Evolutionary conservation across 2,113 vertebrate genomes (phyloP).

Genomic region (Centrocercus urophasianus): DNA sequence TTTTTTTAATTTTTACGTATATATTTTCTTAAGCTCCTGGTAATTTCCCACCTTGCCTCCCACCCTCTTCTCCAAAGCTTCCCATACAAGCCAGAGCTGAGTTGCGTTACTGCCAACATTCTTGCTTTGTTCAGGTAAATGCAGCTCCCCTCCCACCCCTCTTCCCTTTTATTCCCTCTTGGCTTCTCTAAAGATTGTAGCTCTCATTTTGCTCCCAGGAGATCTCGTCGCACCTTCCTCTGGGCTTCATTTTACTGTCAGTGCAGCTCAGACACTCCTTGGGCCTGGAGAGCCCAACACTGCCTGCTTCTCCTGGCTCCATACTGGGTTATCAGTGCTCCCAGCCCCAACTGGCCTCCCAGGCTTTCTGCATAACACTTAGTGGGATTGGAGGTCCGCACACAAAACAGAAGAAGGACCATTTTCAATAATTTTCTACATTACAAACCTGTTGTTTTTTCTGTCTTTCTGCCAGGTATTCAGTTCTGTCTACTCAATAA

Average conservation of each 20-base stretch:
- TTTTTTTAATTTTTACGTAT: constrained; percentile 68
- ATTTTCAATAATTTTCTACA: neutral
- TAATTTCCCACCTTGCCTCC: constrained; percentile 67
- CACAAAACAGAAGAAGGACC: neutral
- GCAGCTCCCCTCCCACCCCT: constrained; percentile 49
- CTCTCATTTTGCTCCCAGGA: constrained; percentile 19
- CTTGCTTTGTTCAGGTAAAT: constrained; percentile 55
- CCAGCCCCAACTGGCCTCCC: neutral
- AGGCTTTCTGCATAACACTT: neutral
- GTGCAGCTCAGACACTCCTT: neutral
- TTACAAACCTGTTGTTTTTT: neutral
- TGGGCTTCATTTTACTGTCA: neutral
- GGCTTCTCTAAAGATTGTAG: constrained; percentile 21
- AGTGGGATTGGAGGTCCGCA: neutral
- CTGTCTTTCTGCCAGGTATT: neutral
- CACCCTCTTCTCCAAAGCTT: constrained; percentile 55
- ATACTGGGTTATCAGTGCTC: neutral
- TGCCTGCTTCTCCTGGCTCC: neutral
- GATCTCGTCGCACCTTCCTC: neutral
- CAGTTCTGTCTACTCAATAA: neutral
- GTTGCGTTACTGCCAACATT: neutral
- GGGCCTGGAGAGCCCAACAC: neutral
- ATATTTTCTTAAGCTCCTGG: constrained; percentile 59
- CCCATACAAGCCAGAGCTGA: constrained; percentile 33
- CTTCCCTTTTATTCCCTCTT: constrained; percentile 56